Conservation (phyloP, 2,888 invertebrate genomes). For the Calameuta filiformis region DNA sequence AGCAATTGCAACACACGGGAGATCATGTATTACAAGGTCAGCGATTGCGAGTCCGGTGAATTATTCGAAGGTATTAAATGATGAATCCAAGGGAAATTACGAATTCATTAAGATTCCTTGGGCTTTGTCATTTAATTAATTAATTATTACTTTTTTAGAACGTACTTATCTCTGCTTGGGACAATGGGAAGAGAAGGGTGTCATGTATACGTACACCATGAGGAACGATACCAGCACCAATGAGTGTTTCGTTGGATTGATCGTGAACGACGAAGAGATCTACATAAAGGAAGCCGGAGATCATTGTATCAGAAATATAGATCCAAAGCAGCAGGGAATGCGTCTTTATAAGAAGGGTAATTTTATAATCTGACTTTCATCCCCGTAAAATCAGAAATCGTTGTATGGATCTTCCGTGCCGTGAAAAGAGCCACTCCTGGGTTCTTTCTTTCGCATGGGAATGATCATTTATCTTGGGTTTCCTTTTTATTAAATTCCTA, state of each 20-base stretch:
- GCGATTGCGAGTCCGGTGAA: constrained; percentile 71
- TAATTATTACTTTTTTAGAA: constrained; percentile 62
- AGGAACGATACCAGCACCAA: constrained; percentile 71
- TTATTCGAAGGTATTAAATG: constrained; percentile 71
- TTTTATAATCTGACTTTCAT: constrained; percentile 21
- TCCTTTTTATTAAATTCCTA: neutral
- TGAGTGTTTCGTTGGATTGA: constrained; percentile 76
- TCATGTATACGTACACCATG: constrained; percentile 75
- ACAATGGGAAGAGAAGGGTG: constrained; percentile 74
- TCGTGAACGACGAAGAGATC: constrained; percentile 71
- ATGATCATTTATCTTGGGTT: neutral
- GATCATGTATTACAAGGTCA: constrained; percentile 76
- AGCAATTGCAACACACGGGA: constrained; percentile 75
- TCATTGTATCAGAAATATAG: constrained; percentile 72
- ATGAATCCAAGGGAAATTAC: neutral
- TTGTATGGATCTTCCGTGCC: neutral
- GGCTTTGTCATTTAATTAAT: constrained; percentile 12
- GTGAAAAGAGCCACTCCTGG: neutral
- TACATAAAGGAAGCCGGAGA: constrained; percentile 77
- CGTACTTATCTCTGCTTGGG: constrained; percentile 75
- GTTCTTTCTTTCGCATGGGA: neutral
- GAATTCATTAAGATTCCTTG: constrained; percentile 4
- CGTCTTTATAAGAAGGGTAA: constrained; percentile 69
- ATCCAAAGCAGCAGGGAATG: constrained; percentile 73
- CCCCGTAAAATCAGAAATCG: neutral